These are phyloP conservation scores for Leptarthrus brevirostris DNA, from an alignment of 2,888 invertebrate species.

Conservation along the genomic window DNA sequence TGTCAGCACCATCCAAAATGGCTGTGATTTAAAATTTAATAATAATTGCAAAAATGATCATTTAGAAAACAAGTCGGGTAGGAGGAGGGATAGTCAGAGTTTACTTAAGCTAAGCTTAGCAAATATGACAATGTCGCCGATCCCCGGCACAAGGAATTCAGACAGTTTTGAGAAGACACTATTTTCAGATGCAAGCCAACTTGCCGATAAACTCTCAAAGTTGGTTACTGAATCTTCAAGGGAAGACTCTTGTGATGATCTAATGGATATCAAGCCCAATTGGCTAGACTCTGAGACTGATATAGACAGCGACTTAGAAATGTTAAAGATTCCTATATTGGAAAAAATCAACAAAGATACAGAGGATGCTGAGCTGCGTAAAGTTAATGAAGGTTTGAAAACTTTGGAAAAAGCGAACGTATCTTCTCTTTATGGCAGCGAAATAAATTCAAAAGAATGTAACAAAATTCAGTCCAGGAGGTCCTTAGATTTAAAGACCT, in stretches of 20 bases:
- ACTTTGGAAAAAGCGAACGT: neutral
- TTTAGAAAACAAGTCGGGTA: neutral
- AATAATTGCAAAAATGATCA: neutral
- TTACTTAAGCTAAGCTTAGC: conserved; percentile 58
- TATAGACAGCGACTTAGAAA: conserved; percentile 51
- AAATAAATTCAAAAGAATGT: no score
- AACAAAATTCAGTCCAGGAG: neutral
- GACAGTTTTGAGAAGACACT: neutral
- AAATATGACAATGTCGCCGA: conserved; percentile 56
- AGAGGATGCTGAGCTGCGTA: neutral
- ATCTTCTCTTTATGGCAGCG: neutral
- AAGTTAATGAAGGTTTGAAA: neutral
- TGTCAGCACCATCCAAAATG: no score
- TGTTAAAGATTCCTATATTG: conserved; percentile 49
- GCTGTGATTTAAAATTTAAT: no score
- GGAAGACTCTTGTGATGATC: conserved; percentile 52
- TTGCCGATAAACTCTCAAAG: conserved; percentile 44
- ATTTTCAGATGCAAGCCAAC: neutral
- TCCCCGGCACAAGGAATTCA: conserved; percentile 54
- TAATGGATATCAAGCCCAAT: conserved; percentile 51
- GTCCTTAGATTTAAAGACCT: conserved; percentile 23
- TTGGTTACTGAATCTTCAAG: conserved; percentile 7
- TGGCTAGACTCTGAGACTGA: conserved; percentile 53
- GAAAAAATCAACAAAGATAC: conserved; percentile 32
- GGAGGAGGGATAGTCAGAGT: neutral